Evolutionary conservation across 2,113 vertebrate genomes (phyloP).

Genomic region (Catagonus wagneri): DNA sequence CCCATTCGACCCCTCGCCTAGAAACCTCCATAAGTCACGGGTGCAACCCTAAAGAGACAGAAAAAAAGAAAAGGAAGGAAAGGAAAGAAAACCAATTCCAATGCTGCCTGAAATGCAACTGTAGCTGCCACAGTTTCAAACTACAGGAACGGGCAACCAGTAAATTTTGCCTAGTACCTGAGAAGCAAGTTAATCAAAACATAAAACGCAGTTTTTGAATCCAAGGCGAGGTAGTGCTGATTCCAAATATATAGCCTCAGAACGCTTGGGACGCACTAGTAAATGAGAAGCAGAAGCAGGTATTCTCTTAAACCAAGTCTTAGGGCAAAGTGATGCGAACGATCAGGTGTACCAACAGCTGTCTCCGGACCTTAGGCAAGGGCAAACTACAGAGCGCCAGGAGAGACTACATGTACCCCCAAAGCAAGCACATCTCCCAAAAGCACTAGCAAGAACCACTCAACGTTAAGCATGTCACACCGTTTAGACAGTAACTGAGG

Average conservation of each 20-base stretch:
- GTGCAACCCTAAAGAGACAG: too few species aligned
- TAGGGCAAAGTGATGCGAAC: background rate
- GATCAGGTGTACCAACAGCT: background rate
- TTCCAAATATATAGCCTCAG: background rate
- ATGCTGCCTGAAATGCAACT: background rate
- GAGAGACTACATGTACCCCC: background rate
- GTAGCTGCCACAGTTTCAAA: background rate
- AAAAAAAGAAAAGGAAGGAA: too few species aligned
- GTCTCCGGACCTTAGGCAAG: background rate
- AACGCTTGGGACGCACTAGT: background rate
- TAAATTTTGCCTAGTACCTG: background rate
- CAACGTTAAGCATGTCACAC: background rate
- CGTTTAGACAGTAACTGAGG: background rate
- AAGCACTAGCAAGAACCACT: slow-evolving; percentile 25
- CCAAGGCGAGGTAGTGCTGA: background rate
- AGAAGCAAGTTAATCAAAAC: background rate
- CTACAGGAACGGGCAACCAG: background rate
- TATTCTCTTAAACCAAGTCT: background rate
- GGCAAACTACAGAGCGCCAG: background rate
- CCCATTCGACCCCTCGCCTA: too few species aligned
- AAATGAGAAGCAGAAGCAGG: background rate
- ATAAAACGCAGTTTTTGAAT: background rate
- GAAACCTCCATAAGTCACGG: too few species aligned
- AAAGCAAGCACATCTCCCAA: background rate
- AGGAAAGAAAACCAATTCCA: background rate